Conservation (phyloP, 2,113 vertebrate species). For the Columba janthina region DNA sequence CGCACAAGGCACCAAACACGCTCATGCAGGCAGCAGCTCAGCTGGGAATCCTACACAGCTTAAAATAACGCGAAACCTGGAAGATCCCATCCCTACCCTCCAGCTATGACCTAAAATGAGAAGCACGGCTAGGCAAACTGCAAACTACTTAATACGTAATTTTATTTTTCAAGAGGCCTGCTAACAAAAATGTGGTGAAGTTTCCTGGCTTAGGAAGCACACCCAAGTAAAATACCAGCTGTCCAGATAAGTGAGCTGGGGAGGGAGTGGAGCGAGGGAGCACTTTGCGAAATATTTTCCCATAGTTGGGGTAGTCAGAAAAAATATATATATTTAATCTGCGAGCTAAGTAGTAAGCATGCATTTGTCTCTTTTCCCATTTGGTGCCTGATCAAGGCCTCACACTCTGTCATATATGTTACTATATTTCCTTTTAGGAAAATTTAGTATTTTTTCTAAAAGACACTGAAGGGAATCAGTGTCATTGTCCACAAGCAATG, state of each 20-base stretch:
- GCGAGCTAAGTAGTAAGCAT: conserved; percentile 46
- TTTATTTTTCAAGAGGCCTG: conserved; percentile 63
- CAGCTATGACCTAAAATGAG: conserved; percentile 51
- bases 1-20: background rate
- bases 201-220: conserved; percentile 66
- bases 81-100: conserved; percentile 55
- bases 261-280: conserved; percentile 41
- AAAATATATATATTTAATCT: conserved; percentile 17
- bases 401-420: conserved; percentile 25
- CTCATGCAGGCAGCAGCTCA: background rate
- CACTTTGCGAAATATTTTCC: conserved; percentile 47
- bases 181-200: conserved; percentile 61
- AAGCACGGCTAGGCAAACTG: conserved; percentile 39
- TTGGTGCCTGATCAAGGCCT: conserved; percentile 57
- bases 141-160: conserved; percentile 56
- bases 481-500: conserved; percentile 13
- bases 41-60: conserved; percentile 9
- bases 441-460: conserved; percentile 50
- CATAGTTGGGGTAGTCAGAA: conserved; percentile 48
- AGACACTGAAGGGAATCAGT: conserved; percentile 7
- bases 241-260: conserved; percentile 57
- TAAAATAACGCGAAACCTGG: conserved; percentile 39
- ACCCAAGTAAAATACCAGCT: conserved; percentile 67
- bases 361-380: conserved; percentile 42
- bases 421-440: conserved; percentile 44